Evolutionary conservation across 2,797 vertebrate species (phyloP).

Genomic region (Phylloscopus collybita): DNA sequence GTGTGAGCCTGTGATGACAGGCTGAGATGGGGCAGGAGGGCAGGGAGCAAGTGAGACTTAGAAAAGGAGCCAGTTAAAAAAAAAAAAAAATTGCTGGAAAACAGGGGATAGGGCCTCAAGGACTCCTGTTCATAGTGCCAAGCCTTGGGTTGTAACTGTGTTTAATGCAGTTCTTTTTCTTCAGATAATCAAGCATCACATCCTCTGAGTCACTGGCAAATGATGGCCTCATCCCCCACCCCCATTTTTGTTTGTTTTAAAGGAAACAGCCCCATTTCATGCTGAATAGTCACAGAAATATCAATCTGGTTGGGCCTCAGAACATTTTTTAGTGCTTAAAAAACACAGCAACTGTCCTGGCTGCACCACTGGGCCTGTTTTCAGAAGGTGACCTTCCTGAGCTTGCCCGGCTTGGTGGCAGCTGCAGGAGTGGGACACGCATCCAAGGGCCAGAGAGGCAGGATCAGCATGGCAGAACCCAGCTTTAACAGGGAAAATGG

Average conservation of each 20-base stretch:
- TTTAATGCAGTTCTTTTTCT: neutral
- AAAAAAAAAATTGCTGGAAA: neutral
- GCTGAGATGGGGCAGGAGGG: neutral
- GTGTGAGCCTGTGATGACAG: accelerated
- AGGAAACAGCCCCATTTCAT: neutral
- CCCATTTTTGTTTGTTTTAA: neutral
- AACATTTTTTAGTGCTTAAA: neutral
- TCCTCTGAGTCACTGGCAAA: constrained; percentile 29
- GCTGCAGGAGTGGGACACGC: accelerated
- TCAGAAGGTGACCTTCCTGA: neutral
- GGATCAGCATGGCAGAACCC: neutral
- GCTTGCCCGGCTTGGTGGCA: accelerated
- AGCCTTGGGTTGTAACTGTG: neutral
- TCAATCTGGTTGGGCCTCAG: neutral
- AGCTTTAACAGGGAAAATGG: neutral
- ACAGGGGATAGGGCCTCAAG: neutral
- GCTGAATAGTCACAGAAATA: neutral
- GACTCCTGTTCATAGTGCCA: neutral
- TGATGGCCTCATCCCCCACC: neutral
- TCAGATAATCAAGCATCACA: constrained; percentile 17
- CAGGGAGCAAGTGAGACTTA: neutral
- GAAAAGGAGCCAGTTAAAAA: neutral
- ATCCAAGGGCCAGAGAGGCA: neutral
- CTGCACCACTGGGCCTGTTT: neutral
- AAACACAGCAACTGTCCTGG: neutral